A percentile compares a stretch with the other conserved stretches of the same genome.
Evolutionary conservation across 2,888 invertebrate genomes (phyloP).

Genomic region (Polydrusus pterygomalis): DNA sequence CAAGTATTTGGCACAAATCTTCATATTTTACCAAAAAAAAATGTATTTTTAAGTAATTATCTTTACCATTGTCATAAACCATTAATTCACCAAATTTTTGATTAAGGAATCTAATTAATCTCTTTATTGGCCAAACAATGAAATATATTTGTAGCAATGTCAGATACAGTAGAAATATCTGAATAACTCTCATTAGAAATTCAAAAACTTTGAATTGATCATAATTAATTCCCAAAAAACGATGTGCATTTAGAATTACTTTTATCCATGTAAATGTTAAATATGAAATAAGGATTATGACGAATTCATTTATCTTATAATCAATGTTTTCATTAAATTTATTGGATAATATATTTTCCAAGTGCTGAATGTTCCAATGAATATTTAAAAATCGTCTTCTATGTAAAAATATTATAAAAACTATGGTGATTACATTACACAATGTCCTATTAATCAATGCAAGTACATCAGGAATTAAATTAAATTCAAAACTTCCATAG

Average conservation of each 20-base stretch:
- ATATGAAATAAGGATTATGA: background rate
- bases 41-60: conserved; percentile 78
- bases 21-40: conserved; percentile 55
- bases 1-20: conserved; percentile 49
- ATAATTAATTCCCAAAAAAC: background rate
- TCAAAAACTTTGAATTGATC: background rate
- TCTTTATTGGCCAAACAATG: background rate
- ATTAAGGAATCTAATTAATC: background rate
- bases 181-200: background rate
- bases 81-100: conserved; percentile 9
- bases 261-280: background rate
- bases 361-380: background rate
- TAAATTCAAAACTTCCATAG: background rate
- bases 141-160: conserved; percentile 15
- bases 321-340: conserved; percentile 9
- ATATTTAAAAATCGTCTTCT: conserved; percentile 27
- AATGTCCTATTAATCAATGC: background rate
- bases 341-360: conserved; percentile 7
- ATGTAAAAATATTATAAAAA: conserved; percentile 4
- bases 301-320: background rate
- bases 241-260: background rate
- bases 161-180: background rate
- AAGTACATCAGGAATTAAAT: background rate
- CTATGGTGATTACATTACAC: background rate
- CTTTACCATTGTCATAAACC: conserved; percentile 70